A percentile compares a stretch with the other conserved stretches of the same genome.
Evolutionary conservation across 2,113 vertebrate genomes (phyloP).

Genomic region (Chionis minor): DNA sequence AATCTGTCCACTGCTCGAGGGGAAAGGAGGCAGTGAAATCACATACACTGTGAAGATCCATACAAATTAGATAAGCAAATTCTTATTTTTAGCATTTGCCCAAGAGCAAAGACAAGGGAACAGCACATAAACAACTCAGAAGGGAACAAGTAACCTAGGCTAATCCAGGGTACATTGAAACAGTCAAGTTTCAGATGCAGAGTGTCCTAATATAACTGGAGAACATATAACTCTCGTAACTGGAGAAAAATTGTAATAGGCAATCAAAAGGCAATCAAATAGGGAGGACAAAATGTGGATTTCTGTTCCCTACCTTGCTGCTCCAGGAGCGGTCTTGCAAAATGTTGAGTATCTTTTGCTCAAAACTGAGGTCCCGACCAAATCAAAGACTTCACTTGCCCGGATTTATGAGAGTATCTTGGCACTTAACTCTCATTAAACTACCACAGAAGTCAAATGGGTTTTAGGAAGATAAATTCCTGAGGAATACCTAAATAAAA

Average conservation of each 20-base stretch:
- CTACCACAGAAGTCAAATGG: background rate
- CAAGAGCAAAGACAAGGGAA: slow-evolving; percentile 33
- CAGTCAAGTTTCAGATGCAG: background rate
- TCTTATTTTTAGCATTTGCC: slow-evolving; percentile 66
- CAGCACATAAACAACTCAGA: slow-evolving; percentile 35
- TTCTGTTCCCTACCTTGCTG: background rate
- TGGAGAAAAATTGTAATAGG: background rate
- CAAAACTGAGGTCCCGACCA: background rate
- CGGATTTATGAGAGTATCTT: background rate
- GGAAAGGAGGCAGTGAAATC: slow-evolving; percentile 45
- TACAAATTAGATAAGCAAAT: slow-evolving; percentile 67
- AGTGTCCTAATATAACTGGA: background rate
- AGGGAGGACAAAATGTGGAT: background rate
- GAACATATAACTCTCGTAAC: background rate
- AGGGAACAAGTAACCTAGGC: background rate
- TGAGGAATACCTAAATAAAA: too few species aligned
- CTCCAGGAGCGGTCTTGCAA: background rate
- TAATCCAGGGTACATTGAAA: background rate
- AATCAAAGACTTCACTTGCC: background rate
- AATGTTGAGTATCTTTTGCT: background rate
- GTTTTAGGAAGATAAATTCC: background rate
- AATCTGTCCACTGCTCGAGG: slow-evolving; percentile 39
- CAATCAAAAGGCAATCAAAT: background rate
- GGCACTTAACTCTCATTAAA: background rate
- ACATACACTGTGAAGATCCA: slow-evolving; percentile 52